Evolutionary conservation across 2,888 invertebrate genomes (phyloP).

Genomic region (Netelia virgata): DNA sequence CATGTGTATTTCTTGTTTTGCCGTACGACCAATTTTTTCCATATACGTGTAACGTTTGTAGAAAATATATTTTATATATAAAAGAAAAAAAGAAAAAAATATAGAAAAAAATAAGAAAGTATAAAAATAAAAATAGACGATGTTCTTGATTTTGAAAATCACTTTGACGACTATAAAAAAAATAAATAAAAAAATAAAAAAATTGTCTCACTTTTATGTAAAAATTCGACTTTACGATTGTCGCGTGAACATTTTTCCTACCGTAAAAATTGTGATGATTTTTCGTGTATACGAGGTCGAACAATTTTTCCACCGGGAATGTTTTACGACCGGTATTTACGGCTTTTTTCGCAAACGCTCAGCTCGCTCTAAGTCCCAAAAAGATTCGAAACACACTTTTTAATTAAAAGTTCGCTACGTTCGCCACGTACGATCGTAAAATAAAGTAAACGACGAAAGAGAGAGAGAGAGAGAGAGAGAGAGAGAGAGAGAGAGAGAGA

Average conservation of each 20-base stretch:
- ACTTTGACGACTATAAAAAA: too few species aligned
- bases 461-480: neutral
- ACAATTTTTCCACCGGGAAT: conserved; percentile 9
- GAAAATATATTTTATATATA: neutral
- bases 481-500: conserved; percentile 1
- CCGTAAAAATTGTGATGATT: too few species aligned
- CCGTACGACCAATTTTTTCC: neutral
- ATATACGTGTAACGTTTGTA: neutral
- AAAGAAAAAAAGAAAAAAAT: neutral
- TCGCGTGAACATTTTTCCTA: neutral
- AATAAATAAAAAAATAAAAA: neutral
- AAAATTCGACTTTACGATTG: conserved; percentile 17
- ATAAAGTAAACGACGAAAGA: neutral
- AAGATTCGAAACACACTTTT: conserved; percentile 23
- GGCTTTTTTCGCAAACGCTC: neutral
- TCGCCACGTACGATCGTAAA: conserved; percentile 46
- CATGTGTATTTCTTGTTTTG: conserved; percentile 12
- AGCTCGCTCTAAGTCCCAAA: neutral
- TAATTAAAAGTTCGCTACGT: conserved; percentile 7
- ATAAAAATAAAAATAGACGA: too few species aligned
- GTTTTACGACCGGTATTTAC: conserved; percentile 51
- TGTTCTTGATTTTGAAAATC: too few species aligned
- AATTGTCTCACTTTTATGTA: conserved; percentile 11
- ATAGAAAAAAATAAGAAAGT: neutral
- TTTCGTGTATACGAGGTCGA: neutral